Conservation (phyloP, 2,888 invertebrate species). For the Heliconius ismenius region DNA sequence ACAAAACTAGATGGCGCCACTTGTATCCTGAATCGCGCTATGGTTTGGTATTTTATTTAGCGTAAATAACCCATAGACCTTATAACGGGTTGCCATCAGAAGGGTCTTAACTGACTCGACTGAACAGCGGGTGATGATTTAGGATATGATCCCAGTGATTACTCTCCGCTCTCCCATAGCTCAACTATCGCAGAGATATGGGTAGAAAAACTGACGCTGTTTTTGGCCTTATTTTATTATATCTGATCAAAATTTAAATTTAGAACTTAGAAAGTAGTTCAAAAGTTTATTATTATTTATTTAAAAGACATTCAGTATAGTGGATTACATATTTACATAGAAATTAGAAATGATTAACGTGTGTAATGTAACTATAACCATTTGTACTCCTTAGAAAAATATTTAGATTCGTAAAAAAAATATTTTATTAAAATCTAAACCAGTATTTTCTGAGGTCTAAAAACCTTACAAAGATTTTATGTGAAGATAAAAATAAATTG, state of each 20-base stretch:
- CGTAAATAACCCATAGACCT: slow-evolving; percentile 27
- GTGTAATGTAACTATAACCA: too few species aligned
- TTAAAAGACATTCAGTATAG: too few species aligned
- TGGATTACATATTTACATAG: too few species aligned
- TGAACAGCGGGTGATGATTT: slow-evolving; percentile 78
- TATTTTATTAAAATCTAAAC: too few species aligned
- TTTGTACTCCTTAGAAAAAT: too few species aligned
- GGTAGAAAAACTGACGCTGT: slow-evolving; percentile 66
- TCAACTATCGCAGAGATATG: slow-evolving; percentile 69
- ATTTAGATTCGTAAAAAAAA: too few species aligned
- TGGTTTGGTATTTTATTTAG: slow-evolving; percentile 45
- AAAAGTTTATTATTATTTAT: too few species aligned
- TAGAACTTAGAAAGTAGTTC: too few species aligned
- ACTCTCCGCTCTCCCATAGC: slow-evolving; percentile 58
- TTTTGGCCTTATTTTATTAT: slow-evolving; percentile 55
- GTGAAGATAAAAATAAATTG: too few species aligned
- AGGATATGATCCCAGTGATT: slow-evolving; percentile 64
- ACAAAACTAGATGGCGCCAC: slow-evolving; percentile 40
- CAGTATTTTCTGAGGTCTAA: too few species aligned
- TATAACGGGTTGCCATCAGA: slow-evolving; percentile 59
- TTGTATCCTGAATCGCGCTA: slow-evolving; percentile 47
- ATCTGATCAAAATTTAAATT: background rate
- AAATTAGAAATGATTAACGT: too few species aligned
- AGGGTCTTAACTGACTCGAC: slow-evolving; percentile 81
- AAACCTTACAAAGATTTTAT: too few species aligned